Evolutionary conservation across 2,797 vertebrate species (phyloP), one percentile per base, ranked within the genome.

Genomic region (Thalassophryne amazonica): DNA sequence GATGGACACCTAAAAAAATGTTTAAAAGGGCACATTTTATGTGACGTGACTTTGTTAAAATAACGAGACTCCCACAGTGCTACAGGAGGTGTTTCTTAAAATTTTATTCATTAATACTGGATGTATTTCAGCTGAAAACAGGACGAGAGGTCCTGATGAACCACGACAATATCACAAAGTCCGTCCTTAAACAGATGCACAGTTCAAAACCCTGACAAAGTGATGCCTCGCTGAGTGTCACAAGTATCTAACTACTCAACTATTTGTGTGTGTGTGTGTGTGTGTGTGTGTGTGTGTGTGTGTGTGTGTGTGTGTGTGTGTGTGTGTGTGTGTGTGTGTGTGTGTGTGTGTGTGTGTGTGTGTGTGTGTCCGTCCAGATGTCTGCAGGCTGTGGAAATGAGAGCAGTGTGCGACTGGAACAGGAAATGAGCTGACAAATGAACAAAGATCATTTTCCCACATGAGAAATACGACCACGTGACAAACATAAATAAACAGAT

Each of bases 381-480:
- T 74, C 38, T 61, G 29, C 4, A 35, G 69, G 58, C 36, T 54
- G 65, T 85, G 76, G 79, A 80, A 84, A 85, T 64, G 60, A 64
- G 64, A 70, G 58, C 46, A 74, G 49, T 66, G 76, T 76, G 66
- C 71, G 74, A 85, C 59, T 61, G 1, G 60, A 66, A 76, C 81
- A 86, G 86, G 84, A 86, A 77, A 73, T 86, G 58, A 84, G 75
- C 69, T 65, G 53, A 70, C 51, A 52, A 27, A 59, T 37, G 73
- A 68, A 60, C 67, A 53, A 45, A 47, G 59, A 69, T n/a, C 45
- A 60, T 18, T 47, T 27, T 43, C 34, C 59, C 30, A 7, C 58
- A 30, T 2, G 13, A 24, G 36, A n/a, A 11, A 24, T 40, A 11
- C 22, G 34, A 30, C 13, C 9, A 11, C 11, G n/a, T n/a, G n/a